Base-by-base conservation (phyloP, 37 sponge, comb jelly and placozoan species). In the Geodia barretti region DNA sequence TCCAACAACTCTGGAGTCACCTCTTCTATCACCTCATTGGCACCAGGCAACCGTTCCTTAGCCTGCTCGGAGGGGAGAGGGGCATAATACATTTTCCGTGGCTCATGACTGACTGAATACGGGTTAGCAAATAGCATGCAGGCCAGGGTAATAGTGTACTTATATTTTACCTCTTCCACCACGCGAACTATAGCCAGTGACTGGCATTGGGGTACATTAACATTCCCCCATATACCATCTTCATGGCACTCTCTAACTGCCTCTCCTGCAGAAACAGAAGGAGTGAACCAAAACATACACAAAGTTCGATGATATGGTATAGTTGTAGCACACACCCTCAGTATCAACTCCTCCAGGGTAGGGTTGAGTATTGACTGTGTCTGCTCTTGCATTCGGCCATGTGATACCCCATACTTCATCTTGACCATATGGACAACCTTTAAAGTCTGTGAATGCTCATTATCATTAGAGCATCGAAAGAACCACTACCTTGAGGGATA, bases 301-400 rank as follows among this genome's bases (percentile, higher is more conserved):
- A n/a, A n/a, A n/a, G n/a, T n/a, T n/a, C n/a, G n/a, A n/a, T n/a
- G n/a, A n/a, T n/a, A n/a, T n/a, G n/a, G n/a, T n/a, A n/a, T n/a
- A n/a, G n/a, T n/a, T n/a, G n/a, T n/a, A n/a, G 7, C 37, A 2
- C 31, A 74, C 1, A 38, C 59, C 11, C 2, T 4, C 77, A 9
- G 32, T 24, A 42, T 82, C 81, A 25, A 54, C 32, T 26, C 73
- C 79, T 32, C 38, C 74, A 4, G 89, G 89, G 62, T 84, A 88
- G 21, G 60, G 38, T 39, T 88, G 84, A 41, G 41, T 78, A 61
- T 78, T 83, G 20, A 26, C 47, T 7, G 64, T 43, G 0, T 67
- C 84, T 20, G 9, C 19, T 5, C 2, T 43, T 47, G 84, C 78
- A 68, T 88, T 88, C 26, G 84, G 78, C 89, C 89, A 88, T 14